A percentile compares a stretch with the other conserved stretches of the same genome.
phyloP scores from a whole-genome alignment of 2,888 invertebrate species.

The Strigamia crassipes region DNA sequence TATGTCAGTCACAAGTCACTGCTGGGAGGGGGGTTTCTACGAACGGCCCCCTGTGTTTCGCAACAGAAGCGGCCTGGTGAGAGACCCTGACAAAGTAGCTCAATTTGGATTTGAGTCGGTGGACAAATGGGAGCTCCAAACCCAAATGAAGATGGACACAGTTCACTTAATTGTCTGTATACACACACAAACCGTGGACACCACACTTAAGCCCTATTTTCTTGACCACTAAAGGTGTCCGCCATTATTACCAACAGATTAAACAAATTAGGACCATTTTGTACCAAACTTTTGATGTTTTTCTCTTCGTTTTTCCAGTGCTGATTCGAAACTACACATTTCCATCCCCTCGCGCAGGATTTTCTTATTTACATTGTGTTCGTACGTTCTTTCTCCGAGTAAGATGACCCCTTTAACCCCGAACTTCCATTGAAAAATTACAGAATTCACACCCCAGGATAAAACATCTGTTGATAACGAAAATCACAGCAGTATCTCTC shows the following conservation, averaged over 20 bases:
- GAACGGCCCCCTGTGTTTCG: neutral
- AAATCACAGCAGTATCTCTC: conserved; percentile 19
- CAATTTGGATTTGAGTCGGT: neutral
- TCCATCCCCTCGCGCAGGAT: neutral
- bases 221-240: no score
- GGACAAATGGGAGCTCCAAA: neutral
- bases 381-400: neutral
- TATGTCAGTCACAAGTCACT: conserved; percentile 45
- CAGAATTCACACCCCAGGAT: conserved; percentile 6
- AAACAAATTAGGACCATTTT: neutral
- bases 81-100: conserved; percentile 4
- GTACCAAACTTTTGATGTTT: neutral
- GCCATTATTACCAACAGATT: no score
- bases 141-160: neutral
- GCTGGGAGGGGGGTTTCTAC: neutral
- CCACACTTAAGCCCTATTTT: neutral
- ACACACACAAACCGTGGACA: neutral
- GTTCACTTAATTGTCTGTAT: no score
- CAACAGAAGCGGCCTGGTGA: conserved; percentile 10
- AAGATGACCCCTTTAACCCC: conserved; percentile 26
- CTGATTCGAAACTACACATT: neutral
- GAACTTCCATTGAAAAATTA: conserved; percentile 3
- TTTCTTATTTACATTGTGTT: neutral
- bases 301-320: no score
- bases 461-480: conserved; percentile 39